These are phyloP conservation scores for Onychomys arenicola DNA, from an alignment of 2,797 vertebrate genomes.

Conservation along the genomic window DNA sequence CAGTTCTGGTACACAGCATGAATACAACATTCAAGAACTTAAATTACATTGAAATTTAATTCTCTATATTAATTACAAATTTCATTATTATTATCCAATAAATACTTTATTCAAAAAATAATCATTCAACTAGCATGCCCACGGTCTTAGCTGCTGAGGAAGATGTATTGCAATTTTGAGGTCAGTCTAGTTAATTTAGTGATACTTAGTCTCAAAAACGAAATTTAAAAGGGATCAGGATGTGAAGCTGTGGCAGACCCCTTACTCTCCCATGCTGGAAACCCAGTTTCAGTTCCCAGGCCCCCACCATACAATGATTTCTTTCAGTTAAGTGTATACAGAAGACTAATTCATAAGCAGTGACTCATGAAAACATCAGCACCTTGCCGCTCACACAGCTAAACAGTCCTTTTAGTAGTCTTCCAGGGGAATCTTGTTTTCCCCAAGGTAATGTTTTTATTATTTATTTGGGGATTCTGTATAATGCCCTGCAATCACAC, in stretches of 20 bases:
- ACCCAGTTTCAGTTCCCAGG: background rate
- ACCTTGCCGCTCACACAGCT: background rate
- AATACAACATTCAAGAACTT: slow-evolving; percentile 30
- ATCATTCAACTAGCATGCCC: background rate
- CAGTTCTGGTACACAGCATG: background rate
- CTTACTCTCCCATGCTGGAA: background rate
- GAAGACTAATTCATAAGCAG: background rate
- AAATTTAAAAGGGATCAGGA: background rate
- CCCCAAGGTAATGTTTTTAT: too few relatives aligned
- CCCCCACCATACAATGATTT: background rate
- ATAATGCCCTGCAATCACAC: too few relatives aligned
- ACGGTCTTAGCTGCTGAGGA: background rate
- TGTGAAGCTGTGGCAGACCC: background rate
- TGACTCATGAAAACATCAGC: background rate
- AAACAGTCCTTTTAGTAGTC: background rate
- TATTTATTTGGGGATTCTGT: too few relatives aligned
- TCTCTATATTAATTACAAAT: background rate
- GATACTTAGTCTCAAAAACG: background rate
- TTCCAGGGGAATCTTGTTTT: background rate
- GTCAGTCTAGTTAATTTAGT: background rate
- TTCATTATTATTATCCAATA: background rate
- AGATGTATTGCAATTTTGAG: background rate
- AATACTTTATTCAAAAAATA: background rate
- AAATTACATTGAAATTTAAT: slow-evolving; percentile 13
- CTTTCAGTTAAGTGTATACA: slow-evolving; percentile 39